These are phyloP conservation scores for Anser cygnoides DNA, from an alignment of 2,113 vertebrate genomes.

Conservation along the genomic window DNA sequence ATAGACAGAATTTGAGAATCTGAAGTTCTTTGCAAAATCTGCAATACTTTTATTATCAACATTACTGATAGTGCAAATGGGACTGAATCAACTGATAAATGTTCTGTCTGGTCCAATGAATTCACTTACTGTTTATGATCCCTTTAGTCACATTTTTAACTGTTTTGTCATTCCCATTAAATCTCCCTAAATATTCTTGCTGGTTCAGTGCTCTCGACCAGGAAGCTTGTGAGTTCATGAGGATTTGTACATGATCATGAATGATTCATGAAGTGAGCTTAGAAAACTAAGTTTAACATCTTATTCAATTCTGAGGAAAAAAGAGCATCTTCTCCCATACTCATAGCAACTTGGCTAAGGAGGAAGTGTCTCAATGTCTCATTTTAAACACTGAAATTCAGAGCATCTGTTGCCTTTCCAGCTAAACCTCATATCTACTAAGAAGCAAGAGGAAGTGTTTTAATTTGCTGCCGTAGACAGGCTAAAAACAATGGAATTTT, in stretches of 20 bases:
- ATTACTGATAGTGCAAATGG: slow-evolving; percentile 39
- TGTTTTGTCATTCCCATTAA: slow-evolving; percentile 55
- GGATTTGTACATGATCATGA: slow-evolving; percentile 62
- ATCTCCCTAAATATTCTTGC: slow-evolving; percentile 53
- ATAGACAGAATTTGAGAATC: not conserved
- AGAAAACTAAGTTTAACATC: slow-evolving; percentile 68
- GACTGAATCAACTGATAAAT: slow-evolving; percentile 47
- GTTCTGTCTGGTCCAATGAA: slow-evolving; percentile 51
- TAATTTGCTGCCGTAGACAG: not conserved
- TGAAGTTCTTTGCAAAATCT: slow-evolving; percentile 46
- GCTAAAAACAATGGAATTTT: not conserved
- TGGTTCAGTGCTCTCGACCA: slow-evolving; percentile 58
- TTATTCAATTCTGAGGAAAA: slow-evolving; percentile 42
- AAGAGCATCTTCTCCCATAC: slow-evolving; percentile 52
- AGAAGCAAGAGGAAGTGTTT: slow-evolving; percentile 13
- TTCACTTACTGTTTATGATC: slow-evolving; percentile 54
- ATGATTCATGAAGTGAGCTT: slow-evolving; percentile 68
- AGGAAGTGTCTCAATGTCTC: slow-evolving; percentile 46
- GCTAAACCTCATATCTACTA: slow-evolving; percentile 2
- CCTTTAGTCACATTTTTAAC: slow-evolving; percentile 9
- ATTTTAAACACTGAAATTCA: slow-evolving; percentile 48
- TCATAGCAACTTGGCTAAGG: slow-evolving; percentile 59
- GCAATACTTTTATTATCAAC: slow-evolving; percentile 33
- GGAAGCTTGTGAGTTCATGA: slow-evolving; percentile 50
- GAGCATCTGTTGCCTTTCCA: slow-evolving; percentile 56